A percentile compares a stretch with the other conserved stretches of the same genome.
phyloP scores from a whole-genome alignment of 2,113 vertebrate genomes.

The Triplophysa rosa region DNA sequence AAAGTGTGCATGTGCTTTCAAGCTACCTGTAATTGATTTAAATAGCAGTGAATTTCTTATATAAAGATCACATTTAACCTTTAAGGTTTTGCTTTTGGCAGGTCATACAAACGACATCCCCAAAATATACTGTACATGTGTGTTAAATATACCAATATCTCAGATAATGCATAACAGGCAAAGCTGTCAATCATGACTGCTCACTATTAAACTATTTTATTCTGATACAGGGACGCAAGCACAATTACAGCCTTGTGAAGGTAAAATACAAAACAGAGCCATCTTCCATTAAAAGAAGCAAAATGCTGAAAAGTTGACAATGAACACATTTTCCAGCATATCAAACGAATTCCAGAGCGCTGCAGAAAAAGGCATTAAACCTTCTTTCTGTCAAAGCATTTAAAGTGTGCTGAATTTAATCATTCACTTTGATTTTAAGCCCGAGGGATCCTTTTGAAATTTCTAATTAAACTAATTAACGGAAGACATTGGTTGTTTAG shows the following conservation, averaged over 20 bases:
- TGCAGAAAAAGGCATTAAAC: not conserved
- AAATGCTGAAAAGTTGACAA: not conserved
- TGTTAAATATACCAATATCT: not conserved
- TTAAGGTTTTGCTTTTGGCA: not conserved
- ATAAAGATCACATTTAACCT: not conserved
- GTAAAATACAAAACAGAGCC: no score
- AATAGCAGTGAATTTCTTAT: not conserved
- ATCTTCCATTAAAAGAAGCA: not conserved
- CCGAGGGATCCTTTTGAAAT: slow-evolving; percentile 9
- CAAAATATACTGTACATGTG: not conserved
- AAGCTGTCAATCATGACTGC: not conserved
- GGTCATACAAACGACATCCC: not conserved
- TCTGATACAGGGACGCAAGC: not conserved
- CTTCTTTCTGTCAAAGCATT: slow-evolving; percentile 16
- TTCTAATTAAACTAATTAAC: slow-evolving; percentile 15
- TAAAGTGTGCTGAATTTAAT: no score
- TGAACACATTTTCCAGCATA: not conserved
- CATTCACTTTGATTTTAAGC: slow-evolving; percentile 7
- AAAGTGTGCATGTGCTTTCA: not conserved
- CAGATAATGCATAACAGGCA: not conserved
- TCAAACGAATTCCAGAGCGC: not conserved
- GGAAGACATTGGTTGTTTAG: not conserved
- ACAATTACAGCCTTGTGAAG: not conserved
- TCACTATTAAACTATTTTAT: not conserved
- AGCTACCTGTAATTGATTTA: slow-evolving; percentile 33